These are phyloP conservation scores for Drosophila murphyi DNA, from an alignment of 1,140 invertebrate species.

Conservation along the genomic window DNA sequence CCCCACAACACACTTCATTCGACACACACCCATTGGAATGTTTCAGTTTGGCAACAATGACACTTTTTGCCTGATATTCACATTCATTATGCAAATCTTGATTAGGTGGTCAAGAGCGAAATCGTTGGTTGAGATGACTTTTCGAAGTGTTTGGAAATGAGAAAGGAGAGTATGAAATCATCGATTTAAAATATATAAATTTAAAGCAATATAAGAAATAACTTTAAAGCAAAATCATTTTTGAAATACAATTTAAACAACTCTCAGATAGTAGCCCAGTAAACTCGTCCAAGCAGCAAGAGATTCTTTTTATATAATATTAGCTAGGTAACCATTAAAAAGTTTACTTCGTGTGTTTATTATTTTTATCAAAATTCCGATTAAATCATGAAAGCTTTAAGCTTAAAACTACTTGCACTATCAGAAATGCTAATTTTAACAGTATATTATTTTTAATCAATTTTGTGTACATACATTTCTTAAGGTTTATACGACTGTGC, in stretches of 20 bases:
- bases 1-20: slow-evolving; percentile 20
- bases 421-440: neutral
- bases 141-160: neutral
- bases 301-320: too few relatives aligned
- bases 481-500: neutral
- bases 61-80: slow-evolving; percentile 12
- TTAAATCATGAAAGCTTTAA: too few relatives aligned
- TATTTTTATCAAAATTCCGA: too few relatives aligned
- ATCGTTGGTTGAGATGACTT: neutral
- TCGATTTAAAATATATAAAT: neutral
- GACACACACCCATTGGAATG: slow-evolving; percentile 14
- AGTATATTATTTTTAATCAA: neutral
- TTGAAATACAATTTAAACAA: too few relatives aligned
- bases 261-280: too few relatives aligned
- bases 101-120: slow-evolving; percentile 6
- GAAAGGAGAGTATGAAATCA: neutral
- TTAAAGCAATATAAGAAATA: too few relatives aligned
- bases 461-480: neutral
- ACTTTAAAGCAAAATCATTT: too few relatives aligned
- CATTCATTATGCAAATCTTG: slow-evolving; percentile 18
- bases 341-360: too few relatives aligned
- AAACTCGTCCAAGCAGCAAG: too few relatives aligned
- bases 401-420: neutral
- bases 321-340: too few relatives aligned
- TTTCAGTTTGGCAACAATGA: slow-evolving; percentile 6